Percentiles rank a stretch among this genome's conserved stretches.
Conservation (phyloP, 2,888 invertebrate species). For the Stenchaetothrips biformis region DNA sequence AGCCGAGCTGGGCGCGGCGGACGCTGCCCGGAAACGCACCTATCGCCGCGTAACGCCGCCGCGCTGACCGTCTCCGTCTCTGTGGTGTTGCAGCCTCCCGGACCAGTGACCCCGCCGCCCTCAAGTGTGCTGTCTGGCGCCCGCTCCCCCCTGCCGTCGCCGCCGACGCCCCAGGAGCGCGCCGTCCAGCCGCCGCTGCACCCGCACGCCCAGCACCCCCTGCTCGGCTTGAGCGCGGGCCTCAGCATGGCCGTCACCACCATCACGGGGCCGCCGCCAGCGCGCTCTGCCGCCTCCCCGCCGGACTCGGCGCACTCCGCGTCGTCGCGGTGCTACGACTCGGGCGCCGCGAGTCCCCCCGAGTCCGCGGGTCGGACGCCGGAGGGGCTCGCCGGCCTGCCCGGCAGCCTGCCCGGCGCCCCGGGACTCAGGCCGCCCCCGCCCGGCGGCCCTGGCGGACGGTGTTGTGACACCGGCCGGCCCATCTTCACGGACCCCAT, state of each 20-base stretch:
- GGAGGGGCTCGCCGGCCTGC: slow-evolving; percentile 52
- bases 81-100: slow-evolving; percentile 36
- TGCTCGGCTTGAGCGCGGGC: slow-evolving; percentile 30
- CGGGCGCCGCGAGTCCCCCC: slow-evolving; percentile 12
- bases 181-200: slow-evolving; percentile 29
- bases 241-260: slow-evolving; percentile 31
- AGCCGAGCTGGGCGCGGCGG: neutral
- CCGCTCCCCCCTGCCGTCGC: slow-evolving; percentile 35
- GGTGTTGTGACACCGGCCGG: slow-evolving; percentile 89
- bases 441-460: slow-evolving; percentile 48
- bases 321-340: slow-evolving; percentile 22
- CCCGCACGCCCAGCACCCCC: slow-evolving; percentile 27
- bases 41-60: slow-evolving; percentile 8
- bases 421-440: neutral
- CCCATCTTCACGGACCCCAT: slow-evolving; percentile 86
- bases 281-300: slow-evolving; percentile 33
- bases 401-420: slow-evolving; percentile 46
- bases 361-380: slow-evolving; percentile 35
- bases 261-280: slow-evolving; percentile 16
- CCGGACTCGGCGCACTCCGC: slow-evolving; percentile 28
- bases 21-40: neutral
- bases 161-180: slow-evolving; percentile 33
- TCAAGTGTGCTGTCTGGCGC: slow-evolving; percentile 32
- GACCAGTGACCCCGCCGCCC: slow-evolving; percentile 30
- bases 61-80: neutral